Base-by-base conservation (phyloP, 2,888 invertebrate species). In the Liopterus haemorrhoidalis region DNA sequence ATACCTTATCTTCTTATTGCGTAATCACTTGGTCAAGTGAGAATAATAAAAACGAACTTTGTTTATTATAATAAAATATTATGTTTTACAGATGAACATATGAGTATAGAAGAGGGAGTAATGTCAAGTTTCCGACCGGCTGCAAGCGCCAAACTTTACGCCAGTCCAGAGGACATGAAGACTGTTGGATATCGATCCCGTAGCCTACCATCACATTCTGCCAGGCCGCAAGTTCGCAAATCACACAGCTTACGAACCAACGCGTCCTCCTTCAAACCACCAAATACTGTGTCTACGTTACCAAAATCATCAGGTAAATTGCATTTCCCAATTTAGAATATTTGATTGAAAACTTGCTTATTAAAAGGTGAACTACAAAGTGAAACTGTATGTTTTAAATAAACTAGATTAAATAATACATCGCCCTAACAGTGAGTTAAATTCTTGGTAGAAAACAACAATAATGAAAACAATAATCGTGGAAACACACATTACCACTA, bases 51-150 rank as follows among this genome's bases (percentile, higher is more conserved):
- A n/a, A n/a, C n/a, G n/a, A n/a, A n/a, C n/a, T n/a, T n/a, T n/a
- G n/a, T n/a, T n/a, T n/a, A n/a, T n/a, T n/a, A n/a, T n/a, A n/a
- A n/a, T n/a, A n/a, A n/a, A 36, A 21, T 22, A 9, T 38, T 9
- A 11, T 11, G 6, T 24, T 16, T 8, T 15, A 2, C 12, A 41
- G 41, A 24, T 14, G 41, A 41, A 21, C 36, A 20, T 35, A 33
- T 33, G 33, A 33, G 19, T 11, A 28, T 28, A 12, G 28, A 35
- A 19, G 41, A 48, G 44, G 73, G 73, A 28, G 78, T 86, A 39
- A 82, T 84, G 68, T 92, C 91, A 40, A 89, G 91, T 60, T 94
- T 94, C 73, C 83, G 90, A 57, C 94, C 94, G 5, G 80, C 85
- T 47, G 82, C 85, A 52, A 84, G 77, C 67, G 87, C 88, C 39